These are phyloP conservation scores for Hetaerina titia DNA, from an alignment of 2,888 invertebrate species.

Conservation along the genomic window DNA sequence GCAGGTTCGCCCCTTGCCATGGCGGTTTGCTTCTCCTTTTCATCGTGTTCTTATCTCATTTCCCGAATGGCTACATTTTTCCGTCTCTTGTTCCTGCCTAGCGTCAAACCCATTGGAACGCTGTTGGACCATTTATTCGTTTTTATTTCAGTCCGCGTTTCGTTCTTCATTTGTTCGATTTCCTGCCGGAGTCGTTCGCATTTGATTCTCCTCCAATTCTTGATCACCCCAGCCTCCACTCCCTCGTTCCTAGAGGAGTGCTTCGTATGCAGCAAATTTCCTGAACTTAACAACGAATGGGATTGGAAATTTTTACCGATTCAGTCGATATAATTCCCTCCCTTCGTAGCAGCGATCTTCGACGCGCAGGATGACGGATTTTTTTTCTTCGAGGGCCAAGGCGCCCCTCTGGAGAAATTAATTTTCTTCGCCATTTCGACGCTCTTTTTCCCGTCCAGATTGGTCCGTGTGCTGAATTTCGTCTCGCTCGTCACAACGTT, in stretches of 20 bases:
- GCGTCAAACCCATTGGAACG: background rate
- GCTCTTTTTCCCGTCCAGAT: background rate
- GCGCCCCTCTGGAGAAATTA: background rate
- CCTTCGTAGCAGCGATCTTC: background rate
- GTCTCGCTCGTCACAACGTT: background rate
- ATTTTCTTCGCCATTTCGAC: background rate
- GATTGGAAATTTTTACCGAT: background rate
- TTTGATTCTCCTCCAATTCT: background rate
- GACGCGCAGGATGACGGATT: background rate
- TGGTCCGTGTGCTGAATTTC: background rate
- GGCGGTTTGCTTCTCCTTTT: background rate
- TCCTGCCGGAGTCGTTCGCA: background rate
- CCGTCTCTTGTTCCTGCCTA: background rate
- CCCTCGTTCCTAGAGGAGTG: background rate
- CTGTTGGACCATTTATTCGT: background rate
- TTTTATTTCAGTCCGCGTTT: background rate
- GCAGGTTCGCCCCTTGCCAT: background rate
- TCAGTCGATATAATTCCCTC: background rate
- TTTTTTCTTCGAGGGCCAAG: background rate
- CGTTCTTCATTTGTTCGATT: slow-evolving; percentile 2
- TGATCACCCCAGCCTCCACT: background rate
- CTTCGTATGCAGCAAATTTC: slow-evolving; percentile 21
- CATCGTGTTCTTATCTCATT: slow-evolving; percentile 19
- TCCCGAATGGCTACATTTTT: background rate
- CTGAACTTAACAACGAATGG: slow-evolving; percentile 21